A percentile compares a stretch with the other conserved stretches of the same genome.
These are phyloP conservation scores for Nothoprocta pentlandii DNA, from an alignment of 2,113 vertebrate genomes.

Conservation along the genomic window DNA sequence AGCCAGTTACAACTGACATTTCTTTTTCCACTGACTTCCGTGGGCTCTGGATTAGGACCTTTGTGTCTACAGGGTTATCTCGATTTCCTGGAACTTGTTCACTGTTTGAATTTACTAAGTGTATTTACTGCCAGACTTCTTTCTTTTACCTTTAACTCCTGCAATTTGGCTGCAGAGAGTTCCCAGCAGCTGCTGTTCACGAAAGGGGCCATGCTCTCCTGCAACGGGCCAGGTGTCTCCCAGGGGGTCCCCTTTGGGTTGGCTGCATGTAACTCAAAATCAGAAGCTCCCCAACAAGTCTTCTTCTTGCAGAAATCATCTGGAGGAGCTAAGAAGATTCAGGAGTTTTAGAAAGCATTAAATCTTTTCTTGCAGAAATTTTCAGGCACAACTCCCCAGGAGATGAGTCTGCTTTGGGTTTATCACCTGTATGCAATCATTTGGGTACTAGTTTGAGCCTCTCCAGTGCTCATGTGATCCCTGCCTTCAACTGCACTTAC, in stretches of 20 bases:
- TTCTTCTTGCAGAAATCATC: neutral
- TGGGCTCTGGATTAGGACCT: conserved; percentile 43
- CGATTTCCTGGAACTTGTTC: conserved; percentile 52
- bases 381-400: neutral
- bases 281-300: rapidly evolving
- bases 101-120: conserved; percentile 54
- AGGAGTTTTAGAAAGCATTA: neutral
- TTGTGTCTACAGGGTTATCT: conserved; percentile 58
- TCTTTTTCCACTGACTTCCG: neutral
- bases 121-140: conserved; percentile 41
- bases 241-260: neutral
- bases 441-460: neutral
- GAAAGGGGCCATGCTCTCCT: neutral
- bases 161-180: neutral
- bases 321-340: neutral
- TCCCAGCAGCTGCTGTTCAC: neutral
- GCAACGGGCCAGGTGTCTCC: neutral
- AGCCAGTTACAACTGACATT: neutral
- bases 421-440: neutral
- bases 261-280: neutral
- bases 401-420: neutral
- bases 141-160: conserved; percentile 3
- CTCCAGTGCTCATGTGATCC: rapidly evolving
- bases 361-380: neutral
- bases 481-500: neutral